Evolutionary conservation across 2,113 vertebrate species (phyloP).

Genomic region (Platysternon megacephalum): DNA sequence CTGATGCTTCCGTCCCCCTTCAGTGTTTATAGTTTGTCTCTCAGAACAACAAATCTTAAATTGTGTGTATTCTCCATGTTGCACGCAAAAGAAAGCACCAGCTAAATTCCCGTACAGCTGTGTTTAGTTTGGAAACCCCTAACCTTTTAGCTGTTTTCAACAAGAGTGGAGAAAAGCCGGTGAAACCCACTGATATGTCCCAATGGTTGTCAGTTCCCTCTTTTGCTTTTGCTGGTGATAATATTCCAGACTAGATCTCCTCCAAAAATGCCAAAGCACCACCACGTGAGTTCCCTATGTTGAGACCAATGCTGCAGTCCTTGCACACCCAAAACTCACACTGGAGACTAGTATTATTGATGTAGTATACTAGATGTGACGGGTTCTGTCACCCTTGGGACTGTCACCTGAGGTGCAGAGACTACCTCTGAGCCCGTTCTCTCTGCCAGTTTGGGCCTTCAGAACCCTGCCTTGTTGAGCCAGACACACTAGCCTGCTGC

Average conservation of each 20-base stretch:
- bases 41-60: background rate
- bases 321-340: background rate
- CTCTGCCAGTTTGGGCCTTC: no score
- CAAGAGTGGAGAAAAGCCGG: background rate
- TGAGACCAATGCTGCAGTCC: background rate
- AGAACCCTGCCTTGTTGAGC: no score
- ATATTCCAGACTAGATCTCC: background rate
- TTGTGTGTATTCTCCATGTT: background rate
- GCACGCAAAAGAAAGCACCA: background rate
- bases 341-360: background rate
- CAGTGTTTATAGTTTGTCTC: fast-evolving
- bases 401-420: no score
- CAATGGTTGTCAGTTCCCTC: fast-evolving
- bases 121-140: background rate
- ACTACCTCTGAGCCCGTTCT: no score
- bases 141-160: background rate
- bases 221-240: background rate
- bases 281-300: background rate
- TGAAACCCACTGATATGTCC: background rate
- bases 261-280: background rate
- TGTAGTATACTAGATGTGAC: background rate
- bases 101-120: background rate
- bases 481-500: no score
- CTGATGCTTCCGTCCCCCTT: background rate
- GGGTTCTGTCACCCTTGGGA: no score